Base-by-base conservation (phyloP, 2,888 invertebrate species). In the Auanema freiburgensis region DNA sequence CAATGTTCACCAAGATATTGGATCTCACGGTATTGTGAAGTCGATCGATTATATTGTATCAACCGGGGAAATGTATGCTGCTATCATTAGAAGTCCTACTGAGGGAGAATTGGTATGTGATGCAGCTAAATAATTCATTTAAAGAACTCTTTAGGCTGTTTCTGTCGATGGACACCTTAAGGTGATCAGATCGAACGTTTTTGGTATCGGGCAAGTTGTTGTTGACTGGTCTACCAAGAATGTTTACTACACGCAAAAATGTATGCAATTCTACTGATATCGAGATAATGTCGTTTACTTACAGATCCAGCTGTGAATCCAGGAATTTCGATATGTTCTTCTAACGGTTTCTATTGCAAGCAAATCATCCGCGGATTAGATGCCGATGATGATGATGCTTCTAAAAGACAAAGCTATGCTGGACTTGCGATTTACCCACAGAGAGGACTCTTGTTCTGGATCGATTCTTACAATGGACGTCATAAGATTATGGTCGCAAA, bases 401-500 rank as follows among this genome's bases (percentile, higher is more conserved):
- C 57, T n/a, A 55, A 59, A 33, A 50, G 49, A 12, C 69, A 69
- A 50, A 44, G 16, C 43, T 69, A 66, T 25, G 64, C 66, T 16
- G 76, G 74, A 6, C 67, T 78, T 10, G 74, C 67, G 14, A 62
- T 74, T n/a, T 66, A 76, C 55, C 72, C 77, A 0, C 53, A 46
- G 51, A 53, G 65, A 1, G 77, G 74, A 5, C 59, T 66, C 41
- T 53, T 77, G 57, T 57, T 62, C 40, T 77, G 72, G 72, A 65
- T 74, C n/a, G 76, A 74, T 14, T 52, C 55, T n/a, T 49, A 41
- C 24, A 57, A 55, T 14, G 89, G 89, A 71, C 89, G 89, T 52
- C 91, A 94, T 23, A 90, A 91, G 84, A 95, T 96, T 79, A 94
- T 95, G 85, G 89, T 91, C 58, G 91, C 93, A 65, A 93, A 93